Base-by-base conservation (phyloP, 2,888 invertebrate genomes). In the Panzeria rudis region DNA sequence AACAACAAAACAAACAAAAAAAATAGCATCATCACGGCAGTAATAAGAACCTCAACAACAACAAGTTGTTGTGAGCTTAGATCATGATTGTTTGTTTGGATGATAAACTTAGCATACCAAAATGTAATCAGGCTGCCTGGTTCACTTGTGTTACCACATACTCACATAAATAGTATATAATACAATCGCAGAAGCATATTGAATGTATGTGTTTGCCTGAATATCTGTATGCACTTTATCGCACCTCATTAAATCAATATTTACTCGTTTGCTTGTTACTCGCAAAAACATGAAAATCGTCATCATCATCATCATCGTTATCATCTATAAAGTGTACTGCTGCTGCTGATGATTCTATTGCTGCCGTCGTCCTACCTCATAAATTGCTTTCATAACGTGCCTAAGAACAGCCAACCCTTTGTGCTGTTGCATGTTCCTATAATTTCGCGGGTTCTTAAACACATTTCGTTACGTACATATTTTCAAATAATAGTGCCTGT, bases 241-340 rank as follows among this genome's bases (percentile, higher is more conserved):
- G 89, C 89, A 89, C 89, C 89, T 89, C 89, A 89, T 89, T 89
- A 89, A 89, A 89, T 89, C 89, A 89, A 89, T 89, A 89, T 89
- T 89, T 89, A 89, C 88, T 87, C 87, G 88, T 88, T 87, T 88
- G 87, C 68, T 81, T 68, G 73, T 79, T 84, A 50, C 73, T 75
- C 62, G 72, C 61, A 54, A 78, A 77, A 81, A 84, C 84, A 78
- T 78, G 81, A 75, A 86, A 81, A 81, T 84, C 73, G 62, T 78
- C 78, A 50, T 78, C 59, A 44, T 76, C 71, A 47, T 47, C n/a
- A 77, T 83, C 76, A 61, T 82, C 77, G 52, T 82, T 44, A 50
- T 79, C 75, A 69, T 79, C 62, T 72, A 56, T 66, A 72, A 68
- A 68, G 32, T 47, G 68, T 76, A 4, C 29, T 29, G n/a, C 50